Evolutionary conservation across 2,888 invertebrate genomes (phyloP), one percentile per base, ranked within the genome.

Genomic region (Dendrolimus houi): DNA sequence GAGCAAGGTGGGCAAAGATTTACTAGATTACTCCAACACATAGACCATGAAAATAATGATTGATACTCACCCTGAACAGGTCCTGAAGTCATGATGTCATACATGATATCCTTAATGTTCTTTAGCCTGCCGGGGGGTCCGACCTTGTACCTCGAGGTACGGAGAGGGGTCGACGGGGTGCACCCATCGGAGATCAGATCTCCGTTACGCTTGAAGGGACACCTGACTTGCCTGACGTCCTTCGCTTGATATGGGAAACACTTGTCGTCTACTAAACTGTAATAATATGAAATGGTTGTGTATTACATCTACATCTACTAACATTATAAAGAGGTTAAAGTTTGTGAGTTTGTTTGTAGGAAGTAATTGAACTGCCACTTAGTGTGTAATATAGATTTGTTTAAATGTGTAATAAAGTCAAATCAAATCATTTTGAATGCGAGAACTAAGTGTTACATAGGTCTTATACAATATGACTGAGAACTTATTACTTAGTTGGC

Each of bases 51-150:
- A 29, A 29, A 29, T 8, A 12, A 10, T 42, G 13, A 41, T n/a
- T 2, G 52, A 42, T 8, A 67, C 74, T 59, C 12, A 80, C 80
- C 80, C 63, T 98, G 98, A 1, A 98, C 97, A 1, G 98, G 98
- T 54, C 99, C 99, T 54, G 97, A 97, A 55, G 93, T 93, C 84
- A 94, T 92, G 56, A 99, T 97, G 78, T 99, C 98, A 57, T 95
- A 93, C 97, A 97, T 98, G 66, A 99, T 97, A 72, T 98, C 97
- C 12, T 93, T 92, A 77, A 95, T 95, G 62, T 93, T 93, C 62
- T 92, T 92, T 55, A 97, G 85, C 57, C 94, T 92, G 78, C 95
- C 95, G 40, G 95, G 95, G 0, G 97, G 96, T 0, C 94, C 95
- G 1, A 95, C 94, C 65, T 93, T 93, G 79, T 95, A 95, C 57